Percentiles rank a stretch among this genome's conserved stretches.
Conservation (phyloP, 2,113 vertebrate species). For the Dunckerocampus dactyliophorus region DNA sequence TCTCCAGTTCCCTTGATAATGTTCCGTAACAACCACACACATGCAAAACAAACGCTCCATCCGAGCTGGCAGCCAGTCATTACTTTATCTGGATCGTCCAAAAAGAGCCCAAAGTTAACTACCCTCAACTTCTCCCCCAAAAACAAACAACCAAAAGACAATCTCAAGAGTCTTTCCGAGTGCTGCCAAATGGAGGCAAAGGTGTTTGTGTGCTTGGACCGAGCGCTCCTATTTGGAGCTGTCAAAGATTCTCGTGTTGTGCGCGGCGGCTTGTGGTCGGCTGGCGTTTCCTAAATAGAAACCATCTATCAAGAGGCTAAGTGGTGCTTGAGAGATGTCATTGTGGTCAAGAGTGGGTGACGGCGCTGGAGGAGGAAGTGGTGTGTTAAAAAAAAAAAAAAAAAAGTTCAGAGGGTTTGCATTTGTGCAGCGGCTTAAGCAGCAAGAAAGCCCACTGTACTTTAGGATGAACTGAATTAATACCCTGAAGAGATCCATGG, state of each 20-base stretch:
- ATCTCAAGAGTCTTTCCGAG: slow-evolving; percentile 32
- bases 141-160: slow-evolving; percentile 19
- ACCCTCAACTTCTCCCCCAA: slow-evolving; percentile 23
- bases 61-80: slow-evolving; percentile 19
- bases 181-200: slow-evolving; percentile 20
- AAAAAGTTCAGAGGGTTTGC: slow-evolving; percentile 43
- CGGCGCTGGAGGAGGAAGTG: slow-evolving; percentile 51
- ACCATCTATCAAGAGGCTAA: slow-evolving; percentile 68
- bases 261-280: slow-evolving; percentile 54
- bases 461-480: slow-evolving; percentile 36
- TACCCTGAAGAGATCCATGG: not conserved
- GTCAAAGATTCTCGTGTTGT: slow-evolving; percentile 60
- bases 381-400: slow-evolving; percentile 7
- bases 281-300: slow-evolving; percentile 67
- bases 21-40: slow-evolving; percentile 25
- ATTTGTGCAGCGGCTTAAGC: slow-evolving; percentile 43
- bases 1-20: slow-evolving; percentile 44
- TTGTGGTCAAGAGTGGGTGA: slow-evolving; percentile 67
- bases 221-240: slow-evolving; percentile 60
- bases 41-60: slow-evolving; percentile 27
- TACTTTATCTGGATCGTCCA: slow-evolving; percentile 19
- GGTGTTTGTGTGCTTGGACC: slow-evolving; percentile 16
- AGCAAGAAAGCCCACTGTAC: slow-evolving; percentile 31
- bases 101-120: slow-evolving; percentile 19
- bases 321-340: slow-evolving; percentile 64